Base-by-base conservation (phyloP, 2,113 vertebrate genomes). In the Menidia beryllina region DNA sequence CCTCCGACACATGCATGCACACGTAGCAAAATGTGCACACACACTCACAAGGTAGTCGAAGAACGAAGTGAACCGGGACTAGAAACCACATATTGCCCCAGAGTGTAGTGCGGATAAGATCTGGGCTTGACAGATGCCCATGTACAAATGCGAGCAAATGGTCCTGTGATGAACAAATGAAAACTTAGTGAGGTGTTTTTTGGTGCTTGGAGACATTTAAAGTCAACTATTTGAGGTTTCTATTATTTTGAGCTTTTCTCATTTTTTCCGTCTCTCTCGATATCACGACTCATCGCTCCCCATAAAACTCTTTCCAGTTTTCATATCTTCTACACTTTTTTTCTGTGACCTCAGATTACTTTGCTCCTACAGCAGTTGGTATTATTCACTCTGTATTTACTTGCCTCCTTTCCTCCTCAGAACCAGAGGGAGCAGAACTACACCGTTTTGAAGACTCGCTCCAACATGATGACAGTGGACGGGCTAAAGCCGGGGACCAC, bases 391-490 rank as follows among this genome's bases (percentile, higher is more conserved):
- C 41, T 7, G 24, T 52, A 34, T 64, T 77, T 21, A 51, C 62
- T 65, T 38, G 30, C 58, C 21, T 47, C 21, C 41, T 5, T 5
- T 38, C 45, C 20, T 0, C 55, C 61, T 19, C 80, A 95, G 94
- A 94, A 95, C 85, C 94, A 95, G 86, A 89, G 91, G 41, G 94
- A 95, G 66, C 94, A 95, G 84, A 95, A 95, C 88, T 95, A 95
- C 86, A 95, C 94, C 0, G 93, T 95, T 21, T 53, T 95, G 87
- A 95, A 94, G 89, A 95, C 94, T 11, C 92, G 91, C 71, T 94
- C 92, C 41, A 93, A 93, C 83, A 91, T 92, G 87, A 95, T 95
- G 94, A 95, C 94, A 0, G 93, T 95, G 67, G 94, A 94, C 4
- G 94, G 94, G 9, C 85, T 95, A 13, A 95, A 95, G 78, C 94